Base-by-base conservation (phyloP, 2,113 vertebrate species). In the Isichthys henryi region DNA sequence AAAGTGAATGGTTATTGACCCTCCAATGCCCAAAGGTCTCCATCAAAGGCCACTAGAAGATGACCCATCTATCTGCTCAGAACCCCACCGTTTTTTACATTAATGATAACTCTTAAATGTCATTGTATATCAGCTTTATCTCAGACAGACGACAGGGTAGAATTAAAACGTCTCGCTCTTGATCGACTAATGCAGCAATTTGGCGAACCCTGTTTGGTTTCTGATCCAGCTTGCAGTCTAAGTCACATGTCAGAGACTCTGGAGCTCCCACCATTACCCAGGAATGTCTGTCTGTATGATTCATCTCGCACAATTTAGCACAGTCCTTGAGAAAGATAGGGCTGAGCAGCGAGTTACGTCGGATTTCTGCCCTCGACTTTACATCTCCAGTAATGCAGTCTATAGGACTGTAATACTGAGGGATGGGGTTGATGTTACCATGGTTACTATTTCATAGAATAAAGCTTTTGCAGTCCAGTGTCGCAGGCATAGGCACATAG, bases 51-150 rank as follows among this genome's bases (percentile, higher is more conserved):
- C 21, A 3, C 48, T 21, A 39, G 46, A n/a, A 62, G 53, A n/a
- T 52, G 17, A 27, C 50, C 46, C 17, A 19, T 52, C 48, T 39
- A 19, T 27, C 48, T 11, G 13, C 27, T 19, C 66, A 10, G 21
- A 9, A 7, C 46, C 27, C 35, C 2, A 0, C 17, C 7, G 2
- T 50, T 50, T 88, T 89, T 89, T 48, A 84, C 77, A 62, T 62
- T 84, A 85, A 85, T 89, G 39, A 89, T 84, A 87, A 90, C 89
- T 90, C 84, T 52, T 87, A 87, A 90, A 90, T 87, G 89, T 90
- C 89, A 90, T 56, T 17, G 85, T 43, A 45, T 87, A 62, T 80
- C 85, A 53, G 84, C 84, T 90, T 87, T 87, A 53, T 87, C 89
- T 87, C 66, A n/a, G 17, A 21, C 48, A 39, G 87, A 90, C 35